Conservation (phyloP, 2,888 invertebrate species). For the Ectropis crepuscularia region DNA sequence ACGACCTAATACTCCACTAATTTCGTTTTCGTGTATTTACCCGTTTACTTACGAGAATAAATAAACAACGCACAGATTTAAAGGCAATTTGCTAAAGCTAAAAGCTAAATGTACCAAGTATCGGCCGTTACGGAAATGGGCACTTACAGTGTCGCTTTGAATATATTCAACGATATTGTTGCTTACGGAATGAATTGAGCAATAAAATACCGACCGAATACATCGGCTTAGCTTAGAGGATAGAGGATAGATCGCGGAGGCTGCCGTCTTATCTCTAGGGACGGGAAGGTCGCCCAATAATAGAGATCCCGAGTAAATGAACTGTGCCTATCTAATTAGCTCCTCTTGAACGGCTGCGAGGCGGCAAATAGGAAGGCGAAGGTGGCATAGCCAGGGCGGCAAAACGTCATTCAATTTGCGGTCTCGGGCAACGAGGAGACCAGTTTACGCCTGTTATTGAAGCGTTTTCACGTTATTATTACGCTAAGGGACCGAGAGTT, state of each 20-base stretch:
- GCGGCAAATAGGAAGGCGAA: too few relatives aligned
- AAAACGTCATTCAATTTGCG: conserved; percentile 43
- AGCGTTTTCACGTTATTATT: conserved; percentile 44
- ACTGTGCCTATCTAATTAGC: conserved; percentile 42
- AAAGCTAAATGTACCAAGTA: conserved; percentile 21
- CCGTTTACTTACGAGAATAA: conserved; percentile 28
- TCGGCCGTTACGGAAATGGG: conserved; percentile 14
- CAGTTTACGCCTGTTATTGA: conserved; percentile 41
- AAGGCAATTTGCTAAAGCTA: conserved; percentile 27
- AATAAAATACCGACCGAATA: conserved; percentile 12
- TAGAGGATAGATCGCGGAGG: not conserved
- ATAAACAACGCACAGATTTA: conserved; percentile 33
- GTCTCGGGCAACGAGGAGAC: conserved; percentile 36
- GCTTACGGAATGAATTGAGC: conserved; percentile 14
- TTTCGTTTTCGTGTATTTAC: conserved; percentile 32
- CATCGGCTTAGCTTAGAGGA: too few relatives aligned
- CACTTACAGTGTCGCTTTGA: conserved; percentile 11
- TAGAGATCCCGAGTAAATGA: conserved; percentile 39
- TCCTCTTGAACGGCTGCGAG: too few relatives aligned
- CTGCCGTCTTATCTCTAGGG: conserved; percentile 12
- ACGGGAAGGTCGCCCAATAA: conserved; percentile 24
- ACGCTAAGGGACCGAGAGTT: conserved; percentile 37
- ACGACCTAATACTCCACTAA: conserved; percentile 34
- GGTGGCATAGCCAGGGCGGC: not conserved
- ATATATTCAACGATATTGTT: conserved; percentile 14